Conservation (phyloP, 1,140 invertebrate genomes). For the Brachionus plicatilis region DNA sequence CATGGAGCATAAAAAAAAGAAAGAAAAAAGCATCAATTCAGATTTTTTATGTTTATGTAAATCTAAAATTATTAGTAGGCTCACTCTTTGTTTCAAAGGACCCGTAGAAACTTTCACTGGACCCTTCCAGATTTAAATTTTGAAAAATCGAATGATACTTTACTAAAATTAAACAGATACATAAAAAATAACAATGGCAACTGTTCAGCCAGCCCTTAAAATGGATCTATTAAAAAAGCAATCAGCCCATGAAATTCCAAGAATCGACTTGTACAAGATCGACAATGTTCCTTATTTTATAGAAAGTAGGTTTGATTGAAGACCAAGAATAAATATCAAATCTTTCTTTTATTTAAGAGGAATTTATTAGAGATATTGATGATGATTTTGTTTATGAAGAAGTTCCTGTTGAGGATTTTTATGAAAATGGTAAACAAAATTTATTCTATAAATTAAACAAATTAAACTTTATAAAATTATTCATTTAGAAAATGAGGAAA, state of each 20-base stretch:
- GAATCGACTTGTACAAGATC: slow-evolving; percentile 22
- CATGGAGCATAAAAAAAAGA: not conserved
- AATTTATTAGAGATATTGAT: slow-evolving; percentile 44
- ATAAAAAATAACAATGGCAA: not conserved
- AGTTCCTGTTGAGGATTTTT: slow-evolving; percentile 49
- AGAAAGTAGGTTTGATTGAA: not conserved
- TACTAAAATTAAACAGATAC: not conserved
- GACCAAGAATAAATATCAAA: not conserved
- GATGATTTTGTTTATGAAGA: slow-evolving; percentile 50
- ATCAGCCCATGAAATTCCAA: not conserved
- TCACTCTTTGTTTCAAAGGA: not conserved
- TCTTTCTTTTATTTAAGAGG: slow-evolving; percentile 36
- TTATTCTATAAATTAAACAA: no score
- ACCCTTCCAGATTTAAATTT: not conserved
- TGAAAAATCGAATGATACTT: not conserved
- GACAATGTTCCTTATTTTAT: slow-evolving; percentile 37
- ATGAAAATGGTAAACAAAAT: slow-evolving; percentile 44
- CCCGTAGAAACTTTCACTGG: not conserved
- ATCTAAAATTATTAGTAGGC: slow-evolving; percentile 13
- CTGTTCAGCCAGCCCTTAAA: not conserved
- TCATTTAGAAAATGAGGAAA: slow-evolving; percentile 38
- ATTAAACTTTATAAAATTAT: not conserved
- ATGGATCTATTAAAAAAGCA: not conserved
- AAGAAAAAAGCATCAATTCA: slow-evolving; percentile 10
- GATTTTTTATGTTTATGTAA: slow-evolving; percentile 22